Evolutionary conservation across 2,113 vertebrate species (phyloP).

Genomic region (Acanthochromis polyacanthus): DNA sequence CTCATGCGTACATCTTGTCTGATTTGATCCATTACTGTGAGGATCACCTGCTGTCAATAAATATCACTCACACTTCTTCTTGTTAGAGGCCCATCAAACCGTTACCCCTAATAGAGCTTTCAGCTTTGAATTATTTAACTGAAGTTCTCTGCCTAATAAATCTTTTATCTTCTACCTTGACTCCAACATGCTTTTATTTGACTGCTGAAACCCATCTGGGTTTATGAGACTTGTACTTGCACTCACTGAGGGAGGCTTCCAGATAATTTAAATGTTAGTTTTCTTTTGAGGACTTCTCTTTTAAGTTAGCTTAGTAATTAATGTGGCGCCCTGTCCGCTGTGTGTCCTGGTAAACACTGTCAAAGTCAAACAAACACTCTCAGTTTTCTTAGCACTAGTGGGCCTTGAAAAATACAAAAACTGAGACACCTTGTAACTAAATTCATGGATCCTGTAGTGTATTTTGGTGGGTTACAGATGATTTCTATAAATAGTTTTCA

Average conservation of each 20-base stretch:
- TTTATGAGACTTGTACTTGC: not conserved
- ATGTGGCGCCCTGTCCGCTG: not conserved
- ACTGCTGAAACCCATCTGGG: constrained; percentile 14
- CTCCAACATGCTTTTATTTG: constrained; percentile 26
- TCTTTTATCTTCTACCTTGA: constrained; percentile 48
- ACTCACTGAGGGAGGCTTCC: not conserved
- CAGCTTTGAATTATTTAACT: constrained; percentile 46
- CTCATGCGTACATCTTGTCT: not conserved
- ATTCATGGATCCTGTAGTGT: not conserved
- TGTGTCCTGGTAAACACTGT: constrained; percentile 21
- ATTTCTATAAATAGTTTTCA: not conserved
- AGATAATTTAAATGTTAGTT: constrained; percentile 8
- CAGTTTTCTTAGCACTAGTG: not conserved
- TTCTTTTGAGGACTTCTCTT: constrained; percentile 11
- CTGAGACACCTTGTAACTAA: not conserved
- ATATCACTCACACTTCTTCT: constrained; percentile 2
- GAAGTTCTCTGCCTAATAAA: constrained; percentile 9
- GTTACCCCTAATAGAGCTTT: constrained; percentile 17
- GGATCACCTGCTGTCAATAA: constrained; percentile 9
- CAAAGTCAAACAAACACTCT: constrained; percentile 31
- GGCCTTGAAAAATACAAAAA: not conserved
- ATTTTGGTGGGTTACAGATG: not conserved
- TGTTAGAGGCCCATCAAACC: constrained; percentile 11
- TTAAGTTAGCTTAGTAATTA: constrained; percentile 28
- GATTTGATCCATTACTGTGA: constrained; percentile 3